These are phyloP conservation scores for Autographa pulchrina DNA, from an alignment of 2,888 invertebrate genomes.

Conservation along the genomic window DNA sequence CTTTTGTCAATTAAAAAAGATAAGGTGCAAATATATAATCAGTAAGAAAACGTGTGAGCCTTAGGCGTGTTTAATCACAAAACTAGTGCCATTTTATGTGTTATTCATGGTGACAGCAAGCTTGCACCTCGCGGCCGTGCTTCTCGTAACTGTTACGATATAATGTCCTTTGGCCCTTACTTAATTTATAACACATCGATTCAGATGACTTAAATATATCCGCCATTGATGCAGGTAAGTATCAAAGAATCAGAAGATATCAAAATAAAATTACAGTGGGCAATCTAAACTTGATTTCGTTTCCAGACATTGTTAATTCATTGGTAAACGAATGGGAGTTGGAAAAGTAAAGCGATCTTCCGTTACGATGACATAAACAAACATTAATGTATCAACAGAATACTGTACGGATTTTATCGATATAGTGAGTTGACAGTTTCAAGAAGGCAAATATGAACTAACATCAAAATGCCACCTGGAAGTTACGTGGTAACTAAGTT, in stretches of 20 bases:
- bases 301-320: slow-evolving; percentile 49
- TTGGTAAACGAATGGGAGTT: slow-evolving; percentile 23
- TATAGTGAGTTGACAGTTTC: slow-evolving; percentile 19
- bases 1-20: too few relatives aligned
- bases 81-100: neutral
- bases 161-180: slow-evolving; percentile 18
- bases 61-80: neutral
- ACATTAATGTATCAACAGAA: slow-evolving; percentile 25
- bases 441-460: slow-evolving; percentile 11
- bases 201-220: slow-evolving; percentile 52
- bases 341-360: slow-evolving; percentile 32
- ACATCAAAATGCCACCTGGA: slow-evolving; percentile 10
- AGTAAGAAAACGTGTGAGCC: neutral
- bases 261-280: slow-evolving; percentile 44
- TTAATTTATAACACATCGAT: slow-evolving; percentile 38
- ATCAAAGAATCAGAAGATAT: slow-evolving; percentile 45
- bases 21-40: too few relatives aligned
- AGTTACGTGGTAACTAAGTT: neutral
- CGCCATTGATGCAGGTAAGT: slow-evolving; percentile 47
- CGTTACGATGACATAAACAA: slow-evolving; percentile 19
- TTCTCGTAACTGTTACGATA: neutral
- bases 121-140: neutral
- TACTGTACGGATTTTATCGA: slow-evolving; percentile 23
- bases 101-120: neutral
- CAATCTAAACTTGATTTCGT: slow-evolving; percentile 58